Evolutionary conservation across 2,888 invertebrate species (phyloP).

Genomic region (Andrena praecox): DNA sequence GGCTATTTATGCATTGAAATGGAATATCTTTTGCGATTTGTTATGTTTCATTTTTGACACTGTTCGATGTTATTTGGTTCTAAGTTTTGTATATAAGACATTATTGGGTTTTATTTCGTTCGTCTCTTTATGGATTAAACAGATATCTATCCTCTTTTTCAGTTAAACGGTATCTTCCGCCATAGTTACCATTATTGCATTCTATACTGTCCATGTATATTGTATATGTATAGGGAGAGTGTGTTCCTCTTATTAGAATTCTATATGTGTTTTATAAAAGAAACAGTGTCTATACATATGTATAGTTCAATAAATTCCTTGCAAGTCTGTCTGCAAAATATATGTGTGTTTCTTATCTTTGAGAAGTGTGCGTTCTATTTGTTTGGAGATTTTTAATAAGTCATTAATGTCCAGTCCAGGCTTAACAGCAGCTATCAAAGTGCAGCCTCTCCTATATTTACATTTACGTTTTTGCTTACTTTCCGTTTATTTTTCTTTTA

Average conservation of each 20-base stretch:
- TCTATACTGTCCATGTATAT: neutral
- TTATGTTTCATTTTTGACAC: neutral
- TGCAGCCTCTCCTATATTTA: no score
- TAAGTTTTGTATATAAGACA: no score
- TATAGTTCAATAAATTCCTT: neutral
- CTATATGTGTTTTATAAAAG: neutral
- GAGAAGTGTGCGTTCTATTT: neutral
- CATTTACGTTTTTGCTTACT: no score
- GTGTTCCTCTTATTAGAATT: neutral
- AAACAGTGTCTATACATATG: no score
- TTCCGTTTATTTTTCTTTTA: no score
- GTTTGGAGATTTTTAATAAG: neutral
- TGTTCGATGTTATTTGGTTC: no score
- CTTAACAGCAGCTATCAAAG: no score
- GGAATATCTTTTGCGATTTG: conserved; percentile 3
- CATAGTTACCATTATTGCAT: neutral
- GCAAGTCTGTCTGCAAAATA: neutral
- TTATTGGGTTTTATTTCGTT: no score
- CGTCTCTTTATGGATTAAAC: no score
- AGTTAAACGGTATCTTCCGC: neutral
- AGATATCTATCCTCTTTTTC: neutral
- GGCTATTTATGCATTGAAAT: neutral
- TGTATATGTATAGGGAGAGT: neutral
- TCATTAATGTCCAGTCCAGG: neutral
- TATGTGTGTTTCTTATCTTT: neutral